These are phyloP conservation scores for Aurelia aurita complex sp. Pacific DNA, from an alignment of 30 jellyfish, hydroid and myxozoan genomes.

Conservation along the genomic window DNA sequence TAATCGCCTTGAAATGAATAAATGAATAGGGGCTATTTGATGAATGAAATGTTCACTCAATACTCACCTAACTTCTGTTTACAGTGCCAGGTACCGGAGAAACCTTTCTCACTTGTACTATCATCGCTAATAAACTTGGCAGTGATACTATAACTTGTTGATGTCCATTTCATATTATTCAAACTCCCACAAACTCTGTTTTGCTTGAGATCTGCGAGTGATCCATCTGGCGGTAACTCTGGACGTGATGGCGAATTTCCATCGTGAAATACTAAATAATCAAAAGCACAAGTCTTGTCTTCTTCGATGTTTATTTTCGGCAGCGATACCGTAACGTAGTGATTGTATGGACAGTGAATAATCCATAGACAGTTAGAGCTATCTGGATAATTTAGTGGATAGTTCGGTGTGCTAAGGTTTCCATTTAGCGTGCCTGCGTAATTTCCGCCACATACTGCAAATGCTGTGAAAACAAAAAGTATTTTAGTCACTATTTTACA, in stretches of 20 bases:
- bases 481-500: background rate
- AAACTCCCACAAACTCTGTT: slow-evolving; percentile 49
- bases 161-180: slow-evolving; percentile 35
- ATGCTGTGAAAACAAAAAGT: slow-evolving; percentile 36
- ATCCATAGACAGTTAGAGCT: slow-evolving; percentile 68
- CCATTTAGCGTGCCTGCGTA: slow-evolving; percentile 61
- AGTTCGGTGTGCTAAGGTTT: slow-evolving; percentile 68
- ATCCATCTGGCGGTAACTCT: slow-evolving; percentile 10
- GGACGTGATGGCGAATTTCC: slow-evolving; percentile 33
- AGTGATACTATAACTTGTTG: slow-evolving; percentile 51
- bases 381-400: slow-evolving; percentile 57
- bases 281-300: slow-evolving; percentile 70
- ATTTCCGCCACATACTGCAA: slow-evolving; percentile 76
- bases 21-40: too few species aligned
- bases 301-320: slow-evolving; percentile 43
- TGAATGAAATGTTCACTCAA: too few species aligned
- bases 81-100: slow-evolving; percentile 64
- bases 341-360: slow-evolving; percentile 58
- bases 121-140: slow-evolving; percentile 66
- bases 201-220: slow-evolving; percentile 17
- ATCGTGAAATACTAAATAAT: slow-evolving; percentile 48
- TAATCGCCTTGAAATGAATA: too few species aligned
- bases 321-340: slow-evolving; percentile 36
- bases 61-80: slow-evolving; percentile 11
- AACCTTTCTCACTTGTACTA: slow-evolving; percentile 66